Base-by-base conservation (phyloP, 2,888 invertebrate species). In the Eucera pruinosa region DNA sequence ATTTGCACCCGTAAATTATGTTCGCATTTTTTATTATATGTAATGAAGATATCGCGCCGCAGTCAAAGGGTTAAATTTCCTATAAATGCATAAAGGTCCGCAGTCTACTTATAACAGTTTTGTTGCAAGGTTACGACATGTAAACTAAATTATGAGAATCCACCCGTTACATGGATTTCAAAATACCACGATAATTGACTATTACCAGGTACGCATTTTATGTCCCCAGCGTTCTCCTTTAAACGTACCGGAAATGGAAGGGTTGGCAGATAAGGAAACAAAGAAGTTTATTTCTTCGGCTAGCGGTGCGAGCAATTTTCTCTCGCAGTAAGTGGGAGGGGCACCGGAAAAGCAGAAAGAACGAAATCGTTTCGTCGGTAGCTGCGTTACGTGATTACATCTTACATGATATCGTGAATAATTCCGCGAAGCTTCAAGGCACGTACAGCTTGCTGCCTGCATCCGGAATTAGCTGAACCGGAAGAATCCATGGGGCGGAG, bases 391-490 rank as follows among this genome's bases (percentile, higher is more conserved):
- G 75, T 69, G 78, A 78, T 78, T 78, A 75, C 75, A 75, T 75
- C 76, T 75, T 78, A 69, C 75, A 69, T 75, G 75, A 75, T 78
- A 78, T 61, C 45, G 69, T 78, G 78, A 78, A 78, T 78, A 75
- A 78, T 78, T 75, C 50, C 47, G 30, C 30, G 45, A 25, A 13
- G 7, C 45, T 64, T 23, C 57, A 13, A 55, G 57, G 75, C 75
- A 75, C 77, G 74, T 74, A 65, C 64, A 39, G 55, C 52, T 62
- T 33, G 58, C 68, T 18, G 15, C 41, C 57, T 68, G 76, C 76
- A 78, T 79, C 43, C 41, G 39, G 54, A 76, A 72, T 68, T 69
- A 75, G 65, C 25, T 69, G 69, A 52, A 70, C 57, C 33, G 50
- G 54, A 68, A 67, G 58, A 62, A 71, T 47, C 45, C 66, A 18